Evolutionary conservation across 2,888 invertebrate species (phyloP).

Genomic region (Anorthoa munda): DNA sequence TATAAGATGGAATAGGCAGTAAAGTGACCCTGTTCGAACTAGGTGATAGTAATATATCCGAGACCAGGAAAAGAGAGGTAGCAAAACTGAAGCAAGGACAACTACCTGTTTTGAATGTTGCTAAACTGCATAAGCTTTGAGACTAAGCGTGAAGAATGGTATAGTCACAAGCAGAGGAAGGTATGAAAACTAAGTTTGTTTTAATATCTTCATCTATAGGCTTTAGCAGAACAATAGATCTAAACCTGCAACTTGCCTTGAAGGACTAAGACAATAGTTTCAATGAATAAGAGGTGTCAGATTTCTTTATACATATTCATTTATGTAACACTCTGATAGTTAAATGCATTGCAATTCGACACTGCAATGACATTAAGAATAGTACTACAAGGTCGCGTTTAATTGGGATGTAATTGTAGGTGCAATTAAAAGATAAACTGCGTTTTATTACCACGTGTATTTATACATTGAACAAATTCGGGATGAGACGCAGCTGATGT

Average conservation of each 20-base stretch:
- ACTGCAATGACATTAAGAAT: conserved; percentile 24
- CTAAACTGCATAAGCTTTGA: conserved; percentile 26
- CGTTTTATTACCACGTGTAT: conserved; percentile 36
- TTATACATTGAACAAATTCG: conserved; percentile 36
- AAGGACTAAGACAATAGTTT: conserved; percentile 35
- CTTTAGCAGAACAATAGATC: neutral
- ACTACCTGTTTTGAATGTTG: conserved; percentile 47
- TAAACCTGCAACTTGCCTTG: conserved; percentile 16
- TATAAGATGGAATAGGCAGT: conserved; percentile 41
- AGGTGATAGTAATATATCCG: conserved; percentile 46
- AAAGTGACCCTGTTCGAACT: conserved; percentile 40
- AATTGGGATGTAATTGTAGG: conserved; percentile 47
- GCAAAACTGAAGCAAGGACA: conserved; percentile 60
- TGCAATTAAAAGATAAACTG: conserved; percentile 43
- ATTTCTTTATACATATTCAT: conserved; percentile 23
- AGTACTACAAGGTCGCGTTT: conserved; percentile 37
- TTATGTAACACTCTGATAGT: conserved; percentile 12
- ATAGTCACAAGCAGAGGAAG: neutral
- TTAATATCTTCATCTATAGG: neutral
- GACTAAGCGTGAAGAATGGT: conserved; percentile 9
- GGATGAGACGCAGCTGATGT: conserved; percentile 58
- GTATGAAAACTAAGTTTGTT: neutral
- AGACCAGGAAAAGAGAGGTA: conserved; percentile 63
- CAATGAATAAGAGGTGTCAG: conserved; percentile 36
- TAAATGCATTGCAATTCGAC: conserved; percentile 49